Percentiles rank a stretch among this genome's conserved stretches.
Evolutionary conservation across 2,888 invertebrate species (phyloP).

Genomic region (Eristalis arbustorum): DNA sequence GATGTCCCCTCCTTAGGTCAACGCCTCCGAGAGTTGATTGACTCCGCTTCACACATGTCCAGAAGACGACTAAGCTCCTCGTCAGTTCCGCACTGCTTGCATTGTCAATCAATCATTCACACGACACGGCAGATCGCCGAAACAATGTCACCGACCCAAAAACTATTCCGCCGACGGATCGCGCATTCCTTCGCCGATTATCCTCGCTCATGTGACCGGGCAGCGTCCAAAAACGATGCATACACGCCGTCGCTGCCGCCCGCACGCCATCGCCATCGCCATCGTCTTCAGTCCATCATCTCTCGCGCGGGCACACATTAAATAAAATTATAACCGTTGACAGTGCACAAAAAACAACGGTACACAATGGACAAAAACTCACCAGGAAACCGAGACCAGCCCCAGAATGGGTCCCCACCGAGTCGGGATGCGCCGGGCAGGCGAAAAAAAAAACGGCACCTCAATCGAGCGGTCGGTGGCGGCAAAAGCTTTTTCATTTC

Average conservation of each 20-base stretch:
- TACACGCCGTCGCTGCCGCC: background rate
- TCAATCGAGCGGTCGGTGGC: constrained; percentile 20
- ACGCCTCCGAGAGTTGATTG: background rate
- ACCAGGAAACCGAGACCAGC: constrained; percentile 34
- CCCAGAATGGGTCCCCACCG: background rate
- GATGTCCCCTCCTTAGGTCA: background rate
- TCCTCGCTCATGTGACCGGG: constrained; percentile 45
- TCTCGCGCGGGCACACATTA: constrained; percentile 43
- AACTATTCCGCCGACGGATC: constrained; percentile 43
- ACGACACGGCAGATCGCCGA: constrained; percentile 7
- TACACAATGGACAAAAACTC: constrained; percentile 22
- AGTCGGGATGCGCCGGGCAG: background rate
- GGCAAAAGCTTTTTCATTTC: constrained; percentile 59
- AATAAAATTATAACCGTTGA: constrained; percentile 65
- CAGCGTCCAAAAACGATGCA: constrained; percentile 24
- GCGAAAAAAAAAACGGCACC: background rate
- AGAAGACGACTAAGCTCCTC: background rate
- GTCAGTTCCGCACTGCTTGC: background rate
- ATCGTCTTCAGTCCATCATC: constrained; percentile 59
- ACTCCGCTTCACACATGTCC: background rate
- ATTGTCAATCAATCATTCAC: constrained; percentile 24
- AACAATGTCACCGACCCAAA: constrained; percentile 1
- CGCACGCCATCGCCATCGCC: constrained; percentile 18
- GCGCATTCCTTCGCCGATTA: constrained; percentile 60
- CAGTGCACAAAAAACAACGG: constrained; percentile 42